These are phyloP conservation scores for Falcunculus frontatus DNA, from an alignment of 2,113 vertebrate species.

Conservation along the genomic window DNA sequence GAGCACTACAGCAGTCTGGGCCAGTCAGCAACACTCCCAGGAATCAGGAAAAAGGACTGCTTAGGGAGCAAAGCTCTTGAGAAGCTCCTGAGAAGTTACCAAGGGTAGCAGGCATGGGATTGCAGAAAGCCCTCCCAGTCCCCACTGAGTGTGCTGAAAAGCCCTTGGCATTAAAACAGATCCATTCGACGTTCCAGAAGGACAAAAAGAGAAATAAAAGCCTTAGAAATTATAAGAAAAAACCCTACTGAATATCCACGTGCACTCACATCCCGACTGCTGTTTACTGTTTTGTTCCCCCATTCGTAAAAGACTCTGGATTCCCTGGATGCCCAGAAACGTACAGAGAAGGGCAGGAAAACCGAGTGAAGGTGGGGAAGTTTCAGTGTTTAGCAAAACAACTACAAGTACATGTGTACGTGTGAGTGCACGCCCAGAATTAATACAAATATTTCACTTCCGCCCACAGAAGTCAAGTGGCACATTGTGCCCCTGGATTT, in stretches of 20 bases:
- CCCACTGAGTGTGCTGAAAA: not conserved
- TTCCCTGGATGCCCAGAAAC: not conserved
- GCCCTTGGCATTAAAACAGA: not conserved
- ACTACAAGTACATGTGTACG: rapidly evolving
- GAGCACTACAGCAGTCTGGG: not conserved
- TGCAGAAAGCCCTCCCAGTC: not conserved
- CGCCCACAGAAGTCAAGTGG: not conserved
- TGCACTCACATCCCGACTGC: not conserved
- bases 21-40: not conserved
- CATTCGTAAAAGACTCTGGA: not conserved
- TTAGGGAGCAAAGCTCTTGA: not conserved
- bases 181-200: not conserved
- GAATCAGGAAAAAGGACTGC: not conserved
- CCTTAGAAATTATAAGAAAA: not conserved
- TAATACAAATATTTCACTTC: not conserved
- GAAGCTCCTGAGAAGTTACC: not conserved
- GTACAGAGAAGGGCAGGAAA: not conserved
- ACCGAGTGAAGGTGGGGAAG: not conserved
- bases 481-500: not conserved
- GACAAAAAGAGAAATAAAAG: not conserved
- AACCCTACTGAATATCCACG: not conserved
- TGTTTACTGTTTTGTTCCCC: not conserved
- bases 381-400: not conserved
- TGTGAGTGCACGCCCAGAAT: not conserved
- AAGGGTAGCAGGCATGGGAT: too few species aligned